Evolutionary conservation across 2,888 invertebrate species (phyloP).

Genomic region (Xiphydria camelus): DNA sequence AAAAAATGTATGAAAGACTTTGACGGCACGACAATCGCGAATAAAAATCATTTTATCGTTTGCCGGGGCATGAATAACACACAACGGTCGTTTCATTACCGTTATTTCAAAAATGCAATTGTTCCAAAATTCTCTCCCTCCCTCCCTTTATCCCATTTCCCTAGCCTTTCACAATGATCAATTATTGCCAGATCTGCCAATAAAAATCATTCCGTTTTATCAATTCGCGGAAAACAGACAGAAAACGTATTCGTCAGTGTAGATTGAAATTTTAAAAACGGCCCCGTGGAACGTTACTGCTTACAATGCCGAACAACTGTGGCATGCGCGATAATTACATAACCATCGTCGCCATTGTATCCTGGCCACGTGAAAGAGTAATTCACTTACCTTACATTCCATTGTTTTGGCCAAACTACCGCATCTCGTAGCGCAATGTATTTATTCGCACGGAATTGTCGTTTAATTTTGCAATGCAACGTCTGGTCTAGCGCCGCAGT

Average conservation of each 20-base stretch:
- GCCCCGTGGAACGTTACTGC: constrained; percentile 24
- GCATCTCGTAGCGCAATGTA: too few species aligned
- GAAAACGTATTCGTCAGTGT: too few species aligned
- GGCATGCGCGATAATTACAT: constrained; percentile 39
- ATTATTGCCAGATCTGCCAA: too few species aligned
- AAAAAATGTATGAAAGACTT: not conserved
- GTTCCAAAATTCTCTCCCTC: too few species aligned
- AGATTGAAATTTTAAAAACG: constrained; percentile 10
- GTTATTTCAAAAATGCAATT: not conserved
- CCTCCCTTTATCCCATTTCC: too few species aligned
- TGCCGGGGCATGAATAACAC: not conserved
- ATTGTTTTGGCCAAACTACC: constrained; percentile 46
- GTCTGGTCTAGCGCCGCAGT: too few species aligned
- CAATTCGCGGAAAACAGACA: too few species aligned
- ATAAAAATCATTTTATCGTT: constrained; percentile 1
- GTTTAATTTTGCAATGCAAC: too few species aligned
- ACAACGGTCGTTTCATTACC: not conserved
- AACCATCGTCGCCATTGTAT: constrained; percentile 40
- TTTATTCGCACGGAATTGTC: too few species aligned
- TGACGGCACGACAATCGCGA: not conserved
- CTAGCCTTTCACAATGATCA: too few species aligned
- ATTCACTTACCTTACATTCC: constrained; percentile 41
- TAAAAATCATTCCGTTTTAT: too few species aligned
- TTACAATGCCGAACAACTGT: too few species aligned
- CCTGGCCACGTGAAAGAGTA: constrained; percentile 42